These are phyloP conservation scores for Sogatella furcifera DNA, from an alignment of 1,140 invertebrate species.

Conservation along the genomic window DNA sequence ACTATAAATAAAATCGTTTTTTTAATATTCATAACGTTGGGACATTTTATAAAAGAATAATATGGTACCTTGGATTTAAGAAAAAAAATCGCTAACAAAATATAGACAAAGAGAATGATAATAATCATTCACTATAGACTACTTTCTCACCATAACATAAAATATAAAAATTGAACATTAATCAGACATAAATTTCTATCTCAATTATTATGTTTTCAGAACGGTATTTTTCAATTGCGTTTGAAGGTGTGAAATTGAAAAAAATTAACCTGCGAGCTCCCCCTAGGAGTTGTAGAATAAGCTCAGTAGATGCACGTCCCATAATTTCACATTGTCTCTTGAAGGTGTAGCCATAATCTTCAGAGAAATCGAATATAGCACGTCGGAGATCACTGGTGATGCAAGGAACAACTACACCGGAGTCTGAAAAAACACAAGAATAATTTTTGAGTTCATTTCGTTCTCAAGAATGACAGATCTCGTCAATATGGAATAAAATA, in stretches of 20 bases:
- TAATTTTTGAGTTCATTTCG: no score
- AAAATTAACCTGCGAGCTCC: conserved; percentile 48
- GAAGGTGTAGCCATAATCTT: conserved; percentile 50
- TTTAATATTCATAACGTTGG: no score
- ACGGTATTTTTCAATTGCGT: not conserved
- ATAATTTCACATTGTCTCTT: conserved; percentile 61
- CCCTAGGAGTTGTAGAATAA: conserved; percentile 64
- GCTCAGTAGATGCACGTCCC: conserved; percentile 64
- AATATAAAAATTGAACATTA: no score
- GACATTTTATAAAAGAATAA: no score
- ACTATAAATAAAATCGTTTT: no score
- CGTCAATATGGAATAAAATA: no score
- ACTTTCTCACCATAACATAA: no score
- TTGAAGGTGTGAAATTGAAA: not conserved
- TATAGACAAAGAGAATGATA: no score
- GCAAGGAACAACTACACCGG: conserved; percentile 66
- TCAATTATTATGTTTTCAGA: not conserved
- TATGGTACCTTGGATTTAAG: no score
- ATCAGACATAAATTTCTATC: not conserved
- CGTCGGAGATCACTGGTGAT: conserved; percentile 53
- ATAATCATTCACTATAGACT: no score
- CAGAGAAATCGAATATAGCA: conserved; percentile 52
- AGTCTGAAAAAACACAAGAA: conserved; percentile 35
- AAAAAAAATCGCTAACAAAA: no score
- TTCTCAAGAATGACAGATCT: no score